phyloP scores from a whole-genome alignment of 2,888 invertebrate genomes.

The Heliconius ismenius region DNA sequence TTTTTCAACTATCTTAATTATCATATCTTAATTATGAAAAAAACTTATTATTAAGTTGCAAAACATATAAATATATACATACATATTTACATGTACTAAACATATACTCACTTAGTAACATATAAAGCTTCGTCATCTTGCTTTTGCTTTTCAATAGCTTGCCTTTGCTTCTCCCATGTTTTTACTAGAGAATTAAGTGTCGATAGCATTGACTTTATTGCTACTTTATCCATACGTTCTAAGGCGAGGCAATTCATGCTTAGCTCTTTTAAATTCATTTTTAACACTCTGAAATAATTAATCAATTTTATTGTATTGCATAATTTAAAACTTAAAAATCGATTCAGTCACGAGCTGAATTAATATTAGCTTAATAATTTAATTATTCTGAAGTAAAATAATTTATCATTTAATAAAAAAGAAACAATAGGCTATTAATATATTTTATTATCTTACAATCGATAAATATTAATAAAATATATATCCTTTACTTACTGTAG shows the following conservation, averaged over 20 bases:
- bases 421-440: not conserved
- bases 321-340: not conserved
- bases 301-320: not conserved
- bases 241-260: slow-evolving; percentile 84
- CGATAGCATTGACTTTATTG: slow-evolving; percentile 75
- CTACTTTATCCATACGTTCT: slow-evolving; percentile 68
- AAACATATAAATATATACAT: not conserved
- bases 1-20: too few relatives aligned
- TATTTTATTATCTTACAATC: not conserved
- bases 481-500: slow-evolving; percentile 70
- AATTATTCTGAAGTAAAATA: too few relatives aligned
- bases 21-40: too few relatives aligned
- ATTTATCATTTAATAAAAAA: too few relatives aligned
- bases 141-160: slow-evolving; percentile 84
- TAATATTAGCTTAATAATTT: not conserved
- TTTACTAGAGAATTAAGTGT: slow-evolving; percentile 84
- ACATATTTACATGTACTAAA: not conserved
- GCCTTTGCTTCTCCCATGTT: slow-evolving; percentile 90
- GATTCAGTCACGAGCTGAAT: not conserved
- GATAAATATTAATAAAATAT: not conserved
- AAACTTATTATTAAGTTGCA: too few relatives aligned
- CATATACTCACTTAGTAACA: slow-evolving; percentile 82
- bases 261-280: slow-evolving; percentile 86
- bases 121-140: slow-evolving; percentile 90
- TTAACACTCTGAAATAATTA: slow-evolving; percentile 78